Evolutionary conservation across 2,113 vertebrate species (phyloP).

Genomic region (Dicentrarchus labrax): DNA sequence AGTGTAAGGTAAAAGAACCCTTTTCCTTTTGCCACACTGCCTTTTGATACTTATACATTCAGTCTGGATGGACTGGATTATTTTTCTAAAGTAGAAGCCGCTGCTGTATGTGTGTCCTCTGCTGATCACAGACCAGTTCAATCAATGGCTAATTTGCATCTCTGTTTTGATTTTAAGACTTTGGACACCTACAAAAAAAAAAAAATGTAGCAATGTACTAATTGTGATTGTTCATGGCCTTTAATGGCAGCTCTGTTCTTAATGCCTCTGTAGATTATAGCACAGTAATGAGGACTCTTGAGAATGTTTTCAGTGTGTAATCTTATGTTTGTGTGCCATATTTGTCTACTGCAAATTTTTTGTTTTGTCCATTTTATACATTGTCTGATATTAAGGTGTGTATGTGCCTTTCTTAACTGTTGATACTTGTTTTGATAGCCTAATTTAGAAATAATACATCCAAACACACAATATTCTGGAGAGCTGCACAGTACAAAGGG

Average conservation of each 20-base stretch:
- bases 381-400: slow-evolving; percentile 17
- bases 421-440: slow-evolving; percentile 8
- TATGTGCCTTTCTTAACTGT: slow-evolving; percentile 57
- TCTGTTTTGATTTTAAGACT: slow-evolving; percentile 20
- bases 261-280: slow-evolving; percentile 12
- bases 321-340: slow-evolving; percentile 28
- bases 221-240: slow-evolving; percentile 38
- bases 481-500: background rate
- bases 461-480: background rate
- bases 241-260: slow-evolving; percentile 25
- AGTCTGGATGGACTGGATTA: slow-evolving; percentile 18
- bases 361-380: slow-evolving; percentile 35
- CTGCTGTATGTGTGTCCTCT: background rate
- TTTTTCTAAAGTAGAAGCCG: slow-evolving; percentile 45
- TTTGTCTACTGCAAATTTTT: slow-evolving; percentile 25
- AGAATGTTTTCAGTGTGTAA: slow-evolving; percentile 52
- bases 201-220: background rate
- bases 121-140: slow-evolving; percentile 4
- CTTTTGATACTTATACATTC: slow-evolving; percentile 28
- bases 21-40: background rate
- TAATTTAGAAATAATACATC: background rate
- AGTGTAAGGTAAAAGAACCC: background rate
- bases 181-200: background rate
- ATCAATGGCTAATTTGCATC: slow-evolving; percentile 6
- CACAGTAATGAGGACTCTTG: slow-evolving; percentile 9